A percentile compares a stretch with the other conserved stretches of the same genome.
phyloP scores from a whole-genome alignment of 2,888 invertebrate genomes.

The Chromoteleia sp. region DNA sequence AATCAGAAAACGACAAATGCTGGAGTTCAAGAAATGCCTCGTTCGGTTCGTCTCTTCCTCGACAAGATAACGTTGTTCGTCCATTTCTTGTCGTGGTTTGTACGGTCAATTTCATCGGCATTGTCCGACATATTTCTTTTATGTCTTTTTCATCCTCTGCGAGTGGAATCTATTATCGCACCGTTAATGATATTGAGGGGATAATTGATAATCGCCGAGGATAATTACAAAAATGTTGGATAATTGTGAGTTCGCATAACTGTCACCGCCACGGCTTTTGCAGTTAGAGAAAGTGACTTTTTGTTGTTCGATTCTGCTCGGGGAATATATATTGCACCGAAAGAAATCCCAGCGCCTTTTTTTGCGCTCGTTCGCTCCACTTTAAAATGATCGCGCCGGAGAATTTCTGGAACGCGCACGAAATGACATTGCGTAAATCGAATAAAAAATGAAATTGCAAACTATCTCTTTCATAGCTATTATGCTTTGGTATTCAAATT shows the following conservation, averaged over 20 bases:
- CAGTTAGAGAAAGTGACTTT: conserved; percentile 62
- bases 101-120: neutral
- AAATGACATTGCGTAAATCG: conserved; percentile 45
- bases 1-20: too few relatives aligned
- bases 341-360: conserved; percentile 49
- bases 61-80: too few relatives aligned
- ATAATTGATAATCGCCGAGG: conserved; percentile 19
- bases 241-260: conserved; percentile 57
- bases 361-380: conserved; percentile 55
- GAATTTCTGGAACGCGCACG: conserved; percentile 59
- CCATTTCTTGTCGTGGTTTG: too few relatives aligned
- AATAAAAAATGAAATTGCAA: neutral
- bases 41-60: too few relatives aligned
- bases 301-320: conserved; percentile 36
- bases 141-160: neutral
- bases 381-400: conserved; percentile 35
- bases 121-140: conserved; percentile 2
- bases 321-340: conserved; percentile 19
- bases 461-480: neutral
- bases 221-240: conserved; percentile 49
- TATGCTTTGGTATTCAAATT: neutral
- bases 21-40: too few relatives aligned
- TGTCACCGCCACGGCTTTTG: conserved; percentile 32
- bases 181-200: conserved; percentile 10
- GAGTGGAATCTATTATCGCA: conserved; percentile 2